These are phyloP conservation scores for Trachelipus rathkii DNA, from an alignment of 1,140 invertebrate species.

Conservation along the genomic window DNA sequence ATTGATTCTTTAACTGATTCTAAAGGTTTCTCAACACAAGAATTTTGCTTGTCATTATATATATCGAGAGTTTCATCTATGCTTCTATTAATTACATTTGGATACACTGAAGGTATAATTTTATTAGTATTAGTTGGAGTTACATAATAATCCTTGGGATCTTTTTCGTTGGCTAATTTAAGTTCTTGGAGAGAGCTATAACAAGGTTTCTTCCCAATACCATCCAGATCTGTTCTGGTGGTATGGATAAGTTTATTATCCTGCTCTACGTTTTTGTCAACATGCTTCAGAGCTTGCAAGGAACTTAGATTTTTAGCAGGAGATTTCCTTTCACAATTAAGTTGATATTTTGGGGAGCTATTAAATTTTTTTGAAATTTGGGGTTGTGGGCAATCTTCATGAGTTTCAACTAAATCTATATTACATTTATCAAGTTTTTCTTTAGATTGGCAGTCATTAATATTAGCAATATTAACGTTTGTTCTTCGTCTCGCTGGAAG, in stretches of 20 bases:
- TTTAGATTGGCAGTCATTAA: neutral
- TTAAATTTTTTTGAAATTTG: no score
- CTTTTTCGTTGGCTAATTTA: neutral
- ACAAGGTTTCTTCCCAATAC: neutral
- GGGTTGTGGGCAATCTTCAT: neutral
- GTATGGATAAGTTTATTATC: no score
- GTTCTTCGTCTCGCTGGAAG: slow-evolving; percentile 22
- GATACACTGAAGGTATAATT: neutral
- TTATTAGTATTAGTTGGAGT: neutral
- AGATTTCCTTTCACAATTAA: no score
- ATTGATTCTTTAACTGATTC: neutral
- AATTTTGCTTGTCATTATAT: neutral
- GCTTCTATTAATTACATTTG: neutral
- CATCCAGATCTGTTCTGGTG: neutral
- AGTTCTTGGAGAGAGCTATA: neutral
- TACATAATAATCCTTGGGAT: neutral
- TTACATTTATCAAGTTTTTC: neutral
- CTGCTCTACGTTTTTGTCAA: no score
- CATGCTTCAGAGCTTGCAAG: neutral
- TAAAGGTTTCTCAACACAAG: neutral
- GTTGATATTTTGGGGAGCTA: no score
- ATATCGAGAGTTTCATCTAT: neutral
- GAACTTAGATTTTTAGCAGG: neutral
- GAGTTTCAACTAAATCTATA: neutral
- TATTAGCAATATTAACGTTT: neutral